Evolutionary conservation across 1,140 invertebrate species (phyloP).

Genomic region (Euwallacea similis): DNA sequence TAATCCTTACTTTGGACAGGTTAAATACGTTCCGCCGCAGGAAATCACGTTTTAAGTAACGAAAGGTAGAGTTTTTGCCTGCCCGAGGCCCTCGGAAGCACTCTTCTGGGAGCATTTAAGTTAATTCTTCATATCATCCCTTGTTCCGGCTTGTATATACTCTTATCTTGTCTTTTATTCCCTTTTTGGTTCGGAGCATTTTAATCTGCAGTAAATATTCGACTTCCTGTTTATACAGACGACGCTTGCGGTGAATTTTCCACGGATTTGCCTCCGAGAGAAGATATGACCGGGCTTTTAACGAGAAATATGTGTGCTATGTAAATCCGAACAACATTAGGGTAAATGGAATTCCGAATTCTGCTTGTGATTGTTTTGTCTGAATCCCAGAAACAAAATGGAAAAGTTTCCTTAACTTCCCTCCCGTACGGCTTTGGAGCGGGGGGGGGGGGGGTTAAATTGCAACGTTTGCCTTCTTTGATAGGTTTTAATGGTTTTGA

Average conservation of each 20-base stretch:
- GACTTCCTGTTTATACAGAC: conserved; percentile 35
- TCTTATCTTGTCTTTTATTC: conserved; percentile 37
- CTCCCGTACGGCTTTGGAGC: neutral
- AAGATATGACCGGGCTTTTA: conserved; percentile 33
- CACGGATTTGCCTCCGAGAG: conserved; percentile 30
- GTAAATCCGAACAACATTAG: conserved; percentile 34
- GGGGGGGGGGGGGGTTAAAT: too few relatives aligned
- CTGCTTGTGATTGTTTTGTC: conserved; percentile 31
- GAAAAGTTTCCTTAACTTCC: conserved; percentile 20
- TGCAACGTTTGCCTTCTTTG: too few relatives aligned
- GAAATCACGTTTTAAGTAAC: conserved; percentile 31
- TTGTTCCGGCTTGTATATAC: conserved; percentile 29
- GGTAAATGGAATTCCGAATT: conserved; percentile 32
- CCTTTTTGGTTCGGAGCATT: conserved; percentile 36
- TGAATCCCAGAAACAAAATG: conserved; percentile 13
- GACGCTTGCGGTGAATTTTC: conserved; percentile 32
- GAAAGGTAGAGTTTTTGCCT: conserved; percentile 26
- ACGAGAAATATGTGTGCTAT: conserved; percentile 36
- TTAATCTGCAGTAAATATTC: conserved; percentile 41
- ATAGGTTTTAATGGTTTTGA: too few relatives aligned
- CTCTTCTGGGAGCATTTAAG: conserved; percentile 34
- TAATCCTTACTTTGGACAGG: conserved; percentile 38
- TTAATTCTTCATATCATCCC: conserved; percentile 40
- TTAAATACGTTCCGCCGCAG: conserved; percentile 34
- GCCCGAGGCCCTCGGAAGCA: conserved; percentile 13